Percentiles rank a stretch among this genome's conserved stretches.
Conservation (phyloP, 2,113 vertebrate species). For the Dipodomys stephensi region DNA sequence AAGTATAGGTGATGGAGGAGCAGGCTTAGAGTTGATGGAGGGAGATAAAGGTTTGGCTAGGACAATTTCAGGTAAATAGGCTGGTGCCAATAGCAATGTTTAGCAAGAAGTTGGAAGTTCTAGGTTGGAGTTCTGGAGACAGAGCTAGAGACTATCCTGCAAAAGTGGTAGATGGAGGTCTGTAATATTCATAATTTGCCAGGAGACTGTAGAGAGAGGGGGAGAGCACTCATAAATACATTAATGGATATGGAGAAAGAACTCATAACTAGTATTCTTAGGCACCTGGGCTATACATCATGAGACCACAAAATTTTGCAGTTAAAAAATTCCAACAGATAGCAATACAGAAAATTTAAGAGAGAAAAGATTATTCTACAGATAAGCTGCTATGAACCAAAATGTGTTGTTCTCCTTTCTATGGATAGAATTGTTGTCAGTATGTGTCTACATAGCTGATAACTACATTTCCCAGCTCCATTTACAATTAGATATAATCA, state of each 20-base stretch:
- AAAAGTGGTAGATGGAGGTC: neutral
- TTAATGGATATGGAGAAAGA: neutral
- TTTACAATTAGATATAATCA: neutral
- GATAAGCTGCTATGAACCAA: neutral
- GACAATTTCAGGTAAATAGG: neutral
- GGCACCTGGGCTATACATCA: neutral
- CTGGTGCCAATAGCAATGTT: neutral
- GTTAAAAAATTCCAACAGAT: neutral
- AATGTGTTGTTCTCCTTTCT: neutral
- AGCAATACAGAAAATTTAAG: neutral
- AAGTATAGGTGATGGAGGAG: neutral
- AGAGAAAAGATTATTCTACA: neutral
- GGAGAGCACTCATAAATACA: neutral
- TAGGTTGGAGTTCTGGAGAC: neutral
- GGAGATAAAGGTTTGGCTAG: neutral
- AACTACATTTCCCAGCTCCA: neutral
- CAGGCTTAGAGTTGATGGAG: neutral
- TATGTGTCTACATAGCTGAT: neutral
- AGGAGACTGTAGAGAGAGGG: neutral
- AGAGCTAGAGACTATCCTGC: neutral
- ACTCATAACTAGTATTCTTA: neutral
- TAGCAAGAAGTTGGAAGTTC: neutral
- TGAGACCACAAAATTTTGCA: neutral
- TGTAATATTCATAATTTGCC: neutral
- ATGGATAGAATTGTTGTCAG: neutral